Evolutionary conservation across 2,888 invertebrate genomes (phyloP), one percentile per base, ranked within the genome.

Genomic region (Agriopis marginaria): DNA sequence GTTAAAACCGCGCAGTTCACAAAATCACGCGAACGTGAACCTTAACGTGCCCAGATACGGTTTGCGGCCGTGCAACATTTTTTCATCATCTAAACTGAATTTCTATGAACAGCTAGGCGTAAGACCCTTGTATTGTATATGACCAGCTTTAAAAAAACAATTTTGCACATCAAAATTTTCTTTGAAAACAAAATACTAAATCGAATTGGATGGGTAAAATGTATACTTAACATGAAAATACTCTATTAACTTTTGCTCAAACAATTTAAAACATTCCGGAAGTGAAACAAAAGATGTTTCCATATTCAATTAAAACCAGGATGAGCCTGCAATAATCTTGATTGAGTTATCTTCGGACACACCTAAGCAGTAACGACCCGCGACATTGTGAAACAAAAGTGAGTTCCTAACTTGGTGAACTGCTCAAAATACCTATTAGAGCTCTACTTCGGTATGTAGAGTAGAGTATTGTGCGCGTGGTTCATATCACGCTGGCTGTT

Each of bases 281-380:
- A 71, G 64, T 66, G 50, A 70, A 58, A 58, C 61, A 73, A 73
- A 67, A 59, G 73, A 67, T 63, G 80, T 81, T 78, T 71, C 75
- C 80, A 83, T 66, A 82, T 80, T 83, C 77, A 82, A 82, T 85
- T 79, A 77, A 84, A 83, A 77, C 68, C 74, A 81, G 75, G 80
- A 78, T 72, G 77, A 79, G 77, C 74, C 78, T 75, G 79, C 69
- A 76, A 77, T 85, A 84, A 86, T 85, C 80, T 75, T 75, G 82
- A 86, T 85, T 75, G 80, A 84, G 80, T 82, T 83, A 79, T 62
- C 17, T 49, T 39, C 8, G 53, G 68, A 14, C 58, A 68, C 3
- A 53, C 62, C 50, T 56, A 58, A 62, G 45, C 67, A 17, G n/a
- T 11, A 11, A 56, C 17, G 17, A 32, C 32, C 8, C 11, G 11